Base-by-base conservation (phyloP, 2,888 invertebrate genomes). In the Barypeithes pellucidus region DNA sequence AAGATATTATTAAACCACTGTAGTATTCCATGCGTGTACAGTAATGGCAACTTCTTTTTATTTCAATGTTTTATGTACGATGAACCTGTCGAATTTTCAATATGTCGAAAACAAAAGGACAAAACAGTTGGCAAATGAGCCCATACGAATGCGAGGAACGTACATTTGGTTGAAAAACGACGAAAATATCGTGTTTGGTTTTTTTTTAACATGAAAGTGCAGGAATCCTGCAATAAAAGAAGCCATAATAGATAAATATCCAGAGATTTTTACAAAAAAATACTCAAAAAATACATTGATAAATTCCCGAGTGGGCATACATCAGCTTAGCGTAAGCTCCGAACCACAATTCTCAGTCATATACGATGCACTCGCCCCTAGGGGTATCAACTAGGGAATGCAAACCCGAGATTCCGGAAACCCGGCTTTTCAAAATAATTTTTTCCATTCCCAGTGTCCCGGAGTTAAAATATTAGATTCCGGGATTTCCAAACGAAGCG, bases 71-170 rank as follows among this genome's bases (percentile, higher is more conserved):
- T 63, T 63, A 22, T 50, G 60, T 18, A 33, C 60, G 29, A 2
- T 18, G 24, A 36, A 50, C 67, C 47, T 60, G 59, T 57, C 67
- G 59, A 67, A 67, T 57, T 68, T 60, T 68, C 67, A 68, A 47
- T 60, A 68, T 45, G 60, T 50, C 67, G 47, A 68, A 60, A 29
- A 68, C 60, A 60, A 60, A 47, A 39, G 54, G 63, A 52, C 45
- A 33, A 14, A 45, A 50, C 60, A 60, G 60, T 68, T 68, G 36
- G 60, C 67, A 68, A 68, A 68, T 68, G 50, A 68, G 60, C 33
- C 60, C 12, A 68, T 68, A 50, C 20, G 39, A 68, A 68, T 68
- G 67, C 67, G 36, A 12, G 8, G 9, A 14, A 20, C 57, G 59
- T 67, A 20, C 29, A 14, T 33, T 63, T 8, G 33, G 8, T n/a